These are phyloP conservation scores for Xanthorhoe spadicearia DNA, from an alignment of 2,888 invertebrate species.

Conservation along the genomic window DNA sequence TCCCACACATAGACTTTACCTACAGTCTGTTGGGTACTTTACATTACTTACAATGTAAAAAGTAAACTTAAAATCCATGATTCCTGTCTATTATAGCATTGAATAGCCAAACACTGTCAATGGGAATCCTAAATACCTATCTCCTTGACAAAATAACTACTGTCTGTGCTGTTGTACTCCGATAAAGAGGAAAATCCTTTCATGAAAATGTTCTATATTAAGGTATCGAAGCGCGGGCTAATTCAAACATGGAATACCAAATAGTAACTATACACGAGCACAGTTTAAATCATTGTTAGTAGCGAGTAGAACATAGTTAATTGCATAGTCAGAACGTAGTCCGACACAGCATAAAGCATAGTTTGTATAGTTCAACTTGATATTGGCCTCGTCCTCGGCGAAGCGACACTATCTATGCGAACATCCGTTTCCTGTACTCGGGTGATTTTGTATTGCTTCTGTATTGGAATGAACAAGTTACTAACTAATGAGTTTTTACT, in stretches of 20 bases:
- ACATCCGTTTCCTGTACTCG: constrained; percentile 56
- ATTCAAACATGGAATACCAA: constrained; percentile 11
- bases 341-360: constrained; percentile 2
- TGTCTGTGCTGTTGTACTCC: not conserved
- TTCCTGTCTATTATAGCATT: not conserved
- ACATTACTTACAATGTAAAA: too few species aligned
- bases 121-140: not conserved
- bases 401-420: constrained; percentile 45
- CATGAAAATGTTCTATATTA: constrained; percentile 16
- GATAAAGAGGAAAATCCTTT: constrained; percentile 10
- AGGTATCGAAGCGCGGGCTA: constrained; percentile 12
- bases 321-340: constrained; percentile 5
- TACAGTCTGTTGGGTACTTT: too few species aligned
- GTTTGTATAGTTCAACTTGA: constrained; percentile 25
- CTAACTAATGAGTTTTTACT: not conserved
- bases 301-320: not conserved
- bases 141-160: not conserved
- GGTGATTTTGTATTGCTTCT: constrained; percentile 1
- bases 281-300: not conserved
- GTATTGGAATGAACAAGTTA: constrained; percentile 5
- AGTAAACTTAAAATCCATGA: too few species aligned
- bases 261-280: constrained; percentile 1
- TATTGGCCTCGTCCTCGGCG: constrained; percentile 54
- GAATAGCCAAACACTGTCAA: not conserved
- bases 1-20: too few species aligned